Evolutionary conservation across 2,888 invertebrate species (phyloP).

Genomic region (Phalera bucephala): DNA sequence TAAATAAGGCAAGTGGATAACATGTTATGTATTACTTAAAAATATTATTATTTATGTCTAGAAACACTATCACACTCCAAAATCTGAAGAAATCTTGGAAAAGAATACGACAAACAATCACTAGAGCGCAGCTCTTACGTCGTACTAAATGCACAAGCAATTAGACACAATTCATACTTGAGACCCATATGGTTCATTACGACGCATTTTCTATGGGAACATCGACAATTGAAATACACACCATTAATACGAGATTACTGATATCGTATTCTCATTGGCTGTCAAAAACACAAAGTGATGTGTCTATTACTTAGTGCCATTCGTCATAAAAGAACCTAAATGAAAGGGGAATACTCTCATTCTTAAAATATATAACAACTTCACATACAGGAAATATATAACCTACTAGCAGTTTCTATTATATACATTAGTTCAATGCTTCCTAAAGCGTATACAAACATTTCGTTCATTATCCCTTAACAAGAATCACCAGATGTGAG

Average conservation of each 20-base stretch:
- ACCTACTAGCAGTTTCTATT: conserved; percentile 25
- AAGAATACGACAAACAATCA: conserved; percentile 23
- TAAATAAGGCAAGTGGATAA: conserved; percentile 64
- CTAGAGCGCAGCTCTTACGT: conserved; percentile 46
- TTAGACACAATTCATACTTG: conserved; percentile 1
- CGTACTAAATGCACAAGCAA: conserved; percentile 20
- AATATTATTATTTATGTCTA: conserved; percentile 17
- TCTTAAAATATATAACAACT: conserved; percentile 22
- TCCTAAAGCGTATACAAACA: conserved; percentile 67
- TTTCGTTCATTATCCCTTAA: conserved; percentile 24
- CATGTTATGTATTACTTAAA: too few relatives aligned
- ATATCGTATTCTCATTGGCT: too few relatives aligned
- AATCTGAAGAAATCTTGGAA: conserved; percentile 38
- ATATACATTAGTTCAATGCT: conserved; percentile 44
- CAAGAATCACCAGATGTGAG: too few relatives aligned
- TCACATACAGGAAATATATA: conserved; percentile 15
- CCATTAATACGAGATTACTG: too few relatives aligned
- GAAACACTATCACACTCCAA: conserved; percentile 37
- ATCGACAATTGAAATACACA: too few relatives aligned
- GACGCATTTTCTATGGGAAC: too few relatives aligned
- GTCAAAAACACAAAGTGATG: too few relatives aligned
- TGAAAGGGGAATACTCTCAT: conserved; percentile 25
- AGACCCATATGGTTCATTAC: too few relatives aligned
- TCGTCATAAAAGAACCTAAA: neutral
- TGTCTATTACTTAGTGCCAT: too few relatives aligned